Percentiles rank a stretch among this genome's conserved stretches.
These are phyloP conservation scores for Etheostoma perlongum DNA, from an alignment of 2,797 vertebrate genomes.

Conservation along the genomic window DNA sequence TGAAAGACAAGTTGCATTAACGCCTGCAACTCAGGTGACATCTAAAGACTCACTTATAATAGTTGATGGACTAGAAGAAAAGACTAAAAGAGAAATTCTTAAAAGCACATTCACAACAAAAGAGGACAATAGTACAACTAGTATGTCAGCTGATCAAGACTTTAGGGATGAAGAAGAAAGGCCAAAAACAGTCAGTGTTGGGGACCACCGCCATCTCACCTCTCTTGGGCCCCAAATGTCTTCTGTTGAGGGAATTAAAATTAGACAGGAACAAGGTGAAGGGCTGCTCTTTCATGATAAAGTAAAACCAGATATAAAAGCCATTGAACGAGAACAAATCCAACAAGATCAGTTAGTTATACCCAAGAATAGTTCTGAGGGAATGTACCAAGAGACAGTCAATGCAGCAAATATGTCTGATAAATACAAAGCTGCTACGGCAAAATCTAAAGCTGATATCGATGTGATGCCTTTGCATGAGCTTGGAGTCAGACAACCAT, in stretches of 20 bases:
- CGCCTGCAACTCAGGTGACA: background rate
- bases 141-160: background rate
- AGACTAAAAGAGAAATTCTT: background rate
- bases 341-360: background rate
- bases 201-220: background rate
- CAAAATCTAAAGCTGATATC: background rate
- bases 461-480: background rate
- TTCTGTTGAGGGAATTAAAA: background rate
- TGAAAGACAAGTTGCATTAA: constrained; percentile 6
- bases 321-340: background rate
- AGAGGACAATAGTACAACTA: background rate
- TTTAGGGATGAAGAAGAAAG: background rate
- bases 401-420: background rate
- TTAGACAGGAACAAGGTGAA: background rate
- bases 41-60: background rate
- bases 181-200: background rate
- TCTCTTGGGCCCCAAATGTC: no score
- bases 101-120: background rate
- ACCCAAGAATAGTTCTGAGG: background rate
- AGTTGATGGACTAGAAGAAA: background rate
- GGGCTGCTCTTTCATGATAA: background rate
- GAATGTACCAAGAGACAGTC: background rate
- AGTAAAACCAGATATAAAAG: background rate
- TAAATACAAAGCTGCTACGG: background rate
- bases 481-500: constrained; percentile 43